Evolutionary conservation across 2,113 vertebrate genomes (phyloP), one percentile per base, ranked within the genome.

Genomic region (Pseudonaja textilis): DNA sequence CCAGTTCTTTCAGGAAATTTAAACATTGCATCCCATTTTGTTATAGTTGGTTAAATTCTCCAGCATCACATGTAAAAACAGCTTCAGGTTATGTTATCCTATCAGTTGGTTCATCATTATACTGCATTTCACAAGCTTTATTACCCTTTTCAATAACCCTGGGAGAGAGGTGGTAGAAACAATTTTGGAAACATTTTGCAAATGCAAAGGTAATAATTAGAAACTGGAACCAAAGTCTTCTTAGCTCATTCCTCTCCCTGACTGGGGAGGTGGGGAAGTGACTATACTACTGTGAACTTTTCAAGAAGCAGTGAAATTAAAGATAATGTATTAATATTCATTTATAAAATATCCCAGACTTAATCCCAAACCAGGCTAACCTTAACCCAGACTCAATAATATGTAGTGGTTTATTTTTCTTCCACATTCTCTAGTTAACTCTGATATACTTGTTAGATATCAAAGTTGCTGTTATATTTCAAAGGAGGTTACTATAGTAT

Each of bases 1-100:
- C 61, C 34, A 18, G 23, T 74, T 94, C 18, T 90, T 94, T 61
- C 12, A 85, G 92, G 87, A 34, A 90, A 92, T 39, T 42, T 39
- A 23, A 50, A 91, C 64, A 55, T 9, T 54, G 50, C 34, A 3
- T 69, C 45, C 34, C 5, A 59, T 25, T n/a, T 85, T 93, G 0
- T 64, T 95, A n/a, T 23, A n/a, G 34, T 86, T 7, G 10, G 16
- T 90, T 92, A 90, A 89, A 55, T 90, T 59, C 29, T 88, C 85
- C 55, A 87, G 14, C 57, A 0, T 93, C 22, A 85, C 22, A 5
- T 55, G 26, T 7, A 26, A 42, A 59, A 55, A 91, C 11, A 34
- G 29, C 64, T 92, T 56, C 25, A 42, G 54, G 6, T 42, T 90
- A 54, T 3, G 39, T 85, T 85, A 54, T 88, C 14, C n/a, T 55